Conservation (phyloP, 2,888 invertebrate genomes). For the Sphaerophoria rueppellii region DNA sequence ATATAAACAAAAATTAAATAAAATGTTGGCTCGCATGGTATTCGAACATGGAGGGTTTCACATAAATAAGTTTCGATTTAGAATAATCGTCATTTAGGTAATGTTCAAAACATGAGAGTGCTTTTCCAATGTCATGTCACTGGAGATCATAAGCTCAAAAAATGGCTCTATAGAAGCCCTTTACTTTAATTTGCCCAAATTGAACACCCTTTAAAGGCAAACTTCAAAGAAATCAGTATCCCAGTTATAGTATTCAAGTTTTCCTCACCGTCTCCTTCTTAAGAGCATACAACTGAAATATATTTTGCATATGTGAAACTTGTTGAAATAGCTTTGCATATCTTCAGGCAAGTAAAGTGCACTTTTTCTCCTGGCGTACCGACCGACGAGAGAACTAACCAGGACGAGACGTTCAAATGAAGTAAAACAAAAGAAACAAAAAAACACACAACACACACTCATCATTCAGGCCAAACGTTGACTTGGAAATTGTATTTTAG, state of each 20-base stretch:
- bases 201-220: constrained; percentile 3
- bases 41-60: too few relatives aligned
- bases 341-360: constrained; percentile 38
- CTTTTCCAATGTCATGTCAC: too few relatives aligned
- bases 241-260: constrained; percentile 30
- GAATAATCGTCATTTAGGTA: too few relatives aligned
- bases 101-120: too few relatives aligned
- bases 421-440: not conserved
- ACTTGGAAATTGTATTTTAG: constrained; percentile 68
- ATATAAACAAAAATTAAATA: too few relatives aligned
- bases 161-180: too few relatives aligned
- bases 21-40: too few relatives aligned
- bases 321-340: constrained; percentile 57
- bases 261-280: not conserved
- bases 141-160: too few relatives aligned
- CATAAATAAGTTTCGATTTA: too few relatives aligned
- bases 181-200: not conserved
- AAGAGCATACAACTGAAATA: not conserved
- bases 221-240: not conserved
- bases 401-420: constrained; percentile 9
- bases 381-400: not conserved
- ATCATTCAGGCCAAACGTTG: constrained; percentile 51
- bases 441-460: not conserved
- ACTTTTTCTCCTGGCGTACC: not conserved
- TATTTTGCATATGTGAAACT: constrained; percentile 20